A percentile compares a stretch with the other conserved stretches of the same genome.
These are phyloP conservation scores for Pedetes capensis DNA, from an alignment of 2,113 vertebrate genomes.

Conservation along the genomic window DNA sequence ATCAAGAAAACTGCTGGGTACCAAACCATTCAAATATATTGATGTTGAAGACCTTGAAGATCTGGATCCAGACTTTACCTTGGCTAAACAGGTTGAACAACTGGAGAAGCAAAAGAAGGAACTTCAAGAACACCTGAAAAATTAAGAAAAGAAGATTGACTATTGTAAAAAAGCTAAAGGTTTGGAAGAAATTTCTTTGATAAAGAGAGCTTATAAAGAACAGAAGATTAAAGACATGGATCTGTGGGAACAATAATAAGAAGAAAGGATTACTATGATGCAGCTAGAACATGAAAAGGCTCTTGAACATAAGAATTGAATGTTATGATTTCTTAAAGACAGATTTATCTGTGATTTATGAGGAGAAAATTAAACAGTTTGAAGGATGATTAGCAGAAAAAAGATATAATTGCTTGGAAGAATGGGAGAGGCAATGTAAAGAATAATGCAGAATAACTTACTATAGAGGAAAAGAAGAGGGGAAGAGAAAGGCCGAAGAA, in stretches of 20 bases:
- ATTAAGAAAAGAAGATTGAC: conserved; percentile 99
- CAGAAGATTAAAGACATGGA: conserved; percentile 97
- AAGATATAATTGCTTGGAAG: conserved; percentile 91
- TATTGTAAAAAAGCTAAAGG: conserved; percentile 98
- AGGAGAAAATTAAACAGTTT: conserved; percentile 98
- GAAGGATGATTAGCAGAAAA: conserved; percentile 93
- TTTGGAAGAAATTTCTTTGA: conserved; percentile 96
- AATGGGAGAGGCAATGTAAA: conserved; percentile 94
- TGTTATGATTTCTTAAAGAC: conserved; percentile 97
- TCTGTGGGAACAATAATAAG: conserved; percentile 98
- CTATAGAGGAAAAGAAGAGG: conserved; percentile 94
- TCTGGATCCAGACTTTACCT: conserved; percentile 98
- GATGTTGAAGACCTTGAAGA: conserved; percentile 99
- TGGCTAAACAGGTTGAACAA: conserved; percentile 99
- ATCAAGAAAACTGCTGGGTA: conserved; percentile 99
- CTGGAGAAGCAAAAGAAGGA: conserved; percentile 99
- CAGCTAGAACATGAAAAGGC: conserved; percentile 96
- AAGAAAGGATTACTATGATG: conserved; percentile 98
- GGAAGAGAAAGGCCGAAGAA: conserved; percentile 93
- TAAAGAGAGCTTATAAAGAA: conserved; percentile 96
- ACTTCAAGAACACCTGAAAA: conserved; percentile 97
- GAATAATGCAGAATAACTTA: conserved; percentile 90
- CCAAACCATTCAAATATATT: conserved; percentile 99
- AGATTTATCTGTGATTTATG: conserved; percentile 95
- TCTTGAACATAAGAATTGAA: conserved; percentile 95